Conservation (phyloP, 2,888 invertebrate genomes). For the Synanthedon formicaeformis region DNA sequence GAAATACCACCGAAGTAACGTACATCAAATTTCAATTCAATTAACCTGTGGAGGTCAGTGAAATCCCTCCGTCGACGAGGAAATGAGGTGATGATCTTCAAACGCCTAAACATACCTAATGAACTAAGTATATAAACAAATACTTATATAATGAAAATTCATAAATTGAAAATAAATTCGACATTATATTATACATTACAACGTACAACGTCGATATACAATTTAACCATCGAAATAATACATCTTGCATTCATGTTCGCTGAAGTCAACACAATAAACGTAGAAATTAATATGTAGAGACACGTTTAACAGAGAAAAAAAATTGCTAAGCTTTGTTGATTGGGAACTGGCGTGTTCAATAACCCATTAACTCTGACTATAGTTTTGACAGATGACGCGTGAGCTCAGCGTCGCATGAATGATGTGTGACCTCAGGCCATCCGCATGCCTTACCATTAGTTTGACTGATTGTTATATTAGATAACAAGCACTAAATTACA, state of each 20-base stretch:
- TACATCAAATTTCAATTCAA: no score
- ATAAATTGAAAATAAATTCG: no score
- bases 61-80: no score
- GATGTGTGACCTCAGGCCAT: conserved; percentile 16
- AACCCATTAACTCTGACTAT: conserved; percentile 44
- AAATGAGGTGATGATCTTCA: no score
- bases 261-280: conserved; percentile 12
- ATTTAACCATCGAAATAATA: conserved; percentile 1
- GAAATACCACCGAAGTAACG: no score
- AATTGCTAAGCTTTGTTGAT: conserved; percentile 27
- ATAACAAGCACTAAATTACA: background rate
- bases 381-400: conserved; percentile 49
- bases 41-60: no score
- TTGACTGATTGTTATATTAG: background rate
- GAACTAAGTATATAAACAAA: no score
- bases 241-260: no score
- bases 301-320: conserved; percentile 31
- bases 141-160: no score
- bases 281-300: conserved; percentile 22
- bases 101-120: no score
- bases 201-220: no score
- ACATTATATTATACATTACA: no score
- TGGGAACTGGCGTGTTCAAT: conserved; percentile 48
- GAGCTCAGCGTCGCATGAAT: conserved; percentile 27
- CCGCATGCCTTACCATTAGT: background rate